Percentiles rank a stretch among this genome's conserved stretches.
These are phyloP conservation scores for Microcebus griseorufus DNA, from an alignment of 2,113 vertebrate genomes.

Conservation along the genomic window DNA sequence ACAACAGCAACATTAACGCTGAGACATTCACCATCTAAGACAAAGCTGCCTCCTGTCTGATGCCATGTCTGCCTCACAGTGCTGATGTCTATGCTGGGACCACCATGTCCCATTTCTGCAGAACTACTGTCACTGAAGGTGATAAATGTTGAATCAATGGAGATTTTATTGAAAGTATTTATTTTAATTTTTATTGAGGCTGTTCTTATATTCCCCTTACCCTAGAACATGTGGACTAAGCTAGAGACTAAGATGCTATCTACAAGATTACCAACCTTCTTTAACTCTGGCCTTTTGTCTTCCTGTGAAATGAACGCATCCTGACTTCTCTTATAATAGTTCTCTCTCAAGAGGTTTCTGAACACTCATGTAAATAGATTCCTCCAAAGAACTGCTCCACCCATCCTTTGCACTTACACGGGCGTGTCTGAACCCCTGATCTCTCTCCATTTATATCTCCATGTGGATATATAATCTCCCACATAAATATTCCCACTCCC, in stretches of 20 bases:
- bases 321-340: background rate
- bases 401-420: background rate
- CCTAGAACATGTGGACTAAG: background rate
- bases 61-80: background rate
- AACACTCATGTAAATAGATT: background rate
- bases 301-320: background rate
- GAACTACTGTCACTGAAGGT: background rate
- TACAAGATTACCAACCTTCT: background rate
- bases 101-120: background rate
- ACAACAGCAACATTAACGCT: background rate
- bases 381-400: background rate
- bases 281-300: background rate
- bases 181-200: background rate
- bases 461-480: background rate
- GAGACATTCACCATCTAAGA: background rate
- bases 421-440: background rate
- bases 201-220: background rate
- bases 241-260: background rate
- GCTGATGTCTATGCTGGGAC: background rate
- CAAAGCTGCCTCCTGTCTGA: background rate
- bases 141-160: background rate
- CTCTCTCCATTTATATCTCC: background rate
- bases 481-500: background rate
- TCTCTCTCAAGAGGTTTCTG: background rate
- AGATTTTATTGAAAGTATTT: background rate